Conservation (phyloP, 2,888 invertebrate genomes). For the Hecatera dysodea region DNA sequence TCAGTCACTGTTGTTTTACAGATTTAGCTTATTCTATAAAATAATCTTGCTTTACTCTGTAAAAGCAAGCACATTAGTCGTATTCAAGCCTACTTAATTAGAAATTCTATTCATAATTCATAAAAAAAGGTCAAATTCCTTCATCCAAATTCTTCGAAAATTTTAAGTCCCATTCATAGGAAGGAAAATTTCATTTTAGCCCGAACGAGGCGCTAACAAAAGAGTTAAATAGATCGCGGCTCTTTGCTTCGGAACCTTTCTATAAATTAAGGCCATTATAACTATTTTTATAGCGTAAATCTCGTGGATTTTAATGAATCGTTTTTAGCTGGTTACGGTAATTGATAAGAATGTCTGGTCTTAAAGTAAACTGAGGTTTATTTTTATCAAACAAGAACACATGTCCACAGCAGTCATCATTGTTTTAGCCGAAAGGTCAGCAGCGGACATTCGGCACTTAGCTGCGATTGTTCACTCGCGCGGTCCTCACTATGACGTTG, state of each 20-base stretch:
- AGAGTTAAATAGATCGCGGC: slow-evolving; percentile 43
- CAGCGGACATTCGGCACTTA: too few relatives aligned
- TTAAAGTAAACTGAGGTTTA: too few relatives aligned
- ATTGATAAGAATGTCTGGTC: not conserved
- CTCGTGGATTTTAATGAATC: slow-evolving; percentile 27
- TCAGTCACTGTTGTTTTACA: too few relatives aligned
- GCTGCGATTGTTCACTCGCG: too few relatives aligned
- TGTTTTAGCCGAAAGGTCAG: not conserved
- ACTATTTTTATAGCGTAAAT: slow-evolving; percentile 36
- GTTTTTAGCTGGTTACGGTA: slow-evolving; percentile 2
- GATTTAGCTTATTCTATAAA: too few relatives aligned
- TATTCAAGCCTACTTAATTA: slow-evolving; percentile 17
- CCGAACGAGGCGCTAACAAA: slow-evolving; percentile 28
- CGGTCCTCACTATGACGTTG: too few relatives aligned
- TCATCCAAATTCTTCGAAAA: slow-evolving; percentile 43
- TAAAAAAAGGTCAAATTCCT: slow-evolving; percentile 25
- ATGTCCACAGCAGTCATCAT: not conserved
- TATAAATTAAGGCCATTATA: slow-evolving; percentile 38
- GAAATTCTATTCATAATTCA: slow-evolving; percentile 39
- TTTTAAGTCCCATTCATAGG: slow-evolving; percentile 20
- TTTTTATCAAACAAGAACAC: not conserved
- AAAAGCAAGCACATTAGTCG: slow-evolving; percentile 1
- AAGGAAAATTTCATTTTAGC: slow-evolving; percentile 48
- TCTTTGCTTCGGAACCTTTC: slow-evolving; percentile 33
- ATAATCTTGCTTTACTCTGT: too few relatives aligned